Base-by-base conservation (phyloP, 2,888 invertebrate genomes). In the Sphaeridia pumilis region DNA sequence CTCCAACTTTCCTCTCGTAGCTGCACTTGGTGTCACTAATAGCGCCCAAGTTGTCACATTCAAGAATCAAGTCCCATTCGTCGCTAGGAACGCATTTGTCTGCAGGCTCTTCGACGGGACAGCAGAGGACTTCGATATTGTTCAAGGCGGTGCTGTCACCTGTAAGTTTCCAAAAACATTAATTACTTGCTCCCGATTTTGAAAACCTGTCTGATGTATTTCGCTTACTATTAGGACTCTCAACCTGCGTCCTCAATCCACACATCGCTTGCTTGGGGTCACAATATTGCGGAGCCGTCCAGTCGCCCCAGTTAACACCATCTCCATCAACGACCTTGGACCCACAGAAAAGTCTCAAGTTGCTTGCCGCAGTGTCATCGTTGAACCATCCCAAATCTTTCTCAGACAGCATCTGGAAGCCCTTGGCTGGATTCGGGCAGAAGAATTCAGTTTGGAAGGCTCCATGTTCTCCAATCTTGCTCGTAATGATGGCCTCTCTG, bases 301-400 rank as follows among this genome's bases (percentile, higher is more conserved):
- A 63, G 12, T 52, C 48, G 0, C 63, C 63, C 43, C 54, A 61
- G 3, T 22, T 45, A 20, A 48, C 45, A 1, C 60, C 60, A 46
- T 61, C 59, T 25, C 60, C 63, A 17, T 58, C 41, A 22, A 12
- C 25, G 12, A 41, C 36, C 14, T 35, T 36, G 10, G 41, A 49
- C 35, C 59, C 57, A 26, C 60, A 61, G 45, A 45, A 55, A 10
- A 56, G 12, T 12, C 50, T 21, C 17, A 56, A 24, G 34, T 61
- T 58, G 31, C 58, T 60, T 1, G 55, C 63, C 4, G 61, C 63
- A 12, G 58, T 60, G 35, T 63, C 60, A 35, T 61, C 63, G 28
- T 48, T 55, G 43, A 58, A 49, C 2, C 47, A 20, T 1, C 55
- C 49, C 17, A 57, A 55, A 38, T 45, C 36, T 22, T 49, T 52